These are phyloP conservation scores for Paralichthys olivaceus DNA, from an alignment of 2,113 vertebrate species.

Conservation along the genomic window DNA sequence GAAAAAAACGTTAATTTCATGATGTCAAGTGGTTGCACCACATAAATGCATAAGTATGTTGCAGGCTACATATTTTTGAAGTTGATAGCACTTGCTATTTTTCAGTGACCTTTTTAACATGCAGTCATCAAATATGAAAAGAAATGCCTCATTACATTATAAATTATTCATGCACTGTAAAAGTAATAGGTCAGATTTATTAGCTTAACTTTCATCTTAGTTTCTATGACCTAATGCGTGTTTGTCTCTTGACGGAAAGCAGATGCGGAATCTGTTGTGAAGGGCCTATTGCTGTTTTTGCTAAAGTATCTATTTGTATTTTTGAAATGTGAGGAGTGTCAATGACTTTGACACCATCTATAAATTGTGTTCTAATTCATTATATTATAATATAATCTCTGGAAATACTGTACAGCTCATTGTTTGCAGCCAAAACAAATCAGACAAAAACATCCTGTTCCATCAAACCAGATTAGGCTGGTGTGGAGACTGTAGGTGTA, in stretches of 20 bases:
- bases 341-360: no score
- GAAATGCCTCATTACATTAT: no score
- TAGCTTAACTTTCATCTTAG: constrained; percentile 18
- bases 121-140: no score
- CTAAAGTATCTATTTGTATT: no score
- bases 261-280: constrained; percentile 17
- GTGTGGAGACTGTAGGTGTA: constrained; percentile 23
- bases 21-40: neutral
- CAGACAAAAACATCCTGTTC: constrained; percentile 5
- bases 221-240: constrained; percentile 1
- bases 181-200: neutral
- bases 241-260: constrained; percentile 24
- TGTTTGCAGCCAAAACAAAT: constrained; percentile 21
- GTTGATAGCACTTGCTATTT: no score
- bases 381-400: no score
- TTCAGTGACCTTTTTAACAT: no score
- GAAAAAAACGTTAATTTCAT: neutral
- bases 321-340: no score
- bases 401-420: constrained; percentile 11
- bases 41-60: neutral
- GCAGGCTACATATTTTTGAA: no score
- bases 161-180: neutral
- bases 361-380: no score
- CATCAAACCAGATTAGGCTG: constrained; percentile 45
- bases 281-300: no score